These are phyloP conservation scores for Diloba caeruleocephala DNA, from an alignment of 2,888 invertebrate species.

Conservation along the genomic window DNA sequence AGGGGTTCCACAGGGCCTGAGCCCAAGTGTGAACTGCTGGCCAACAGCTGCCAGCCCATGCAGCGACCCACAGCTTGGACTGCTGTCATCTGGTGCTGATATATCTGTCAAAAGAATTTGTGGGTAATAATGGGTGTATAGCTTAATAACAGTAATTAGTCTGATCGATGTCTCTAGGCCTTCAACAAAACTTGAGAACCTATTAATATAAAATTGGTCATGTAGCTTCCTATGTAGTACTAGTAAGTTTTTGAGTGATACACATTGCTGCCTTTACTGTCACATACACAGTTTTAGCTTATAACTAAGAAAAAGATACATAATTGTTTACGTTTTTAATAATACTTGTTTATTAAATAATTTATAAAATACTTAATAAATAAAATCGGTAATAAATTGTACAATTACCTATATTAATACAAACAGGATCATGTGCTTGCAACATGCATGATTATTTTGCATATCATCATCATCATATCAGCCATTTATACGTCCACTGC, in stretches of 20 bases:
- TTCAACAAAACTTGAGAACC: neutral
- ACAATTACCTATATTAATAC: neutral
- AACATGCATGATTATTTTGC: too few species aligned
- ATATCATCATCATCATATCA: too few species aligned
- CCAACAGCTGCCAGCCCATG: constrained; percentile 98
- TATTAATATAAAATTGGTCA: constrained; percentile 12
- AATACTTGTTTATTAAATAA: too few species aligned
- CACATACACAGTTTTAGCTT: too few species aligned
- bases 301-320: too few species aligned
- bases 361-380: too few species aligned
- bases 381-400: too few species aligned
- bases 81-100: constrained; percentile 98
- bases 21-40: constrained; percentile 96
- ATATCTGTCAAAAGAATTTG: constrained; percentile 90
- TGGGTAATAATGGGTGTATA: constrained; percentile 3
- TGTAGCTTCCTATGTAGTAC: too few species aligned
- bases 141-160: constrained; percentile 3
- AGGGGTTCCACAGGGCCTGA: constrained; percentile 97
- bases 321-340: too few species aligned
- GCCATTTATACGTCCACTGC: too few species aligned
- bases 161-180: neutral
- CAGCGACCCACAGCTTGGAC: constrained; percentile 97
- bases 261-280: too few species aligned
- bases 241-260: too few species aligned
- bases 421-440: neutral